Conservation (phyloP, 2,888 invertebrate genomes). For the Dolichopus griseipennis region DNA sequence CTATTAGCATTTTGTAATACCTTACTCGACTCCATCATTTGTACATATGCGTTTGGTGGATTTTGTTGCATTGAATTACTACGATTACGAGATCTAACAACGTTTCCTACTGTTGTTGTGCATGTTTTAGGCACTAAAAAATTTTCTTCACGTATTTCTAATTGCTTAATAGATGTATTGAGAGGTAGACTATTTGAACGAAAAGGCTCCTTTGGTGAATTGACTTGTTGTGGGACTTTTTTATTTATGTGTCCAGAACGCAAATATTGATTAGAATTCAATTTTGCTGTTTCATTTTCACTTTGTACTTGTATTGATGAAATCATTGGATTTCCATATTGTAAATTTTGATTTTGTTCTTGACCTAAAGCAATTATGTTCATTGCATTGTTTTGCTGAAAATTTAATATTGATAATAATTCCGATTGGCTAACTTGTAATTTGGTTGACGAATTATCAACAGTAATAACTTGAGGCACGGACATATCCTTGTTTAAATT, state of each 20-base stretch:
- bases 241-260: background rate
- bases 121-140: constrained; percentile 40
- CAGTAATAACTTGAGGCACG: background rate
- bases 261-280: background rate
- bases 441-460: background rate
- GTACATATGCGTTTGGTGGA: background rate
- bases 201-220: constrained; percentile 47
- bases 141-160: constrained; percentile 32
- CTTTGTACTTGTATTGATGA: background rate
- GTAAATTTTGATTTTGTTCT: background rate
- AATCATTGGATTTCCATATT: background rate
- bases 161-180: constrained; percentile 47
- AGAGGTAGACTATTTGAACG: constrained; percentile 55
- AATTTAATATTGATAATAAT: background rate
- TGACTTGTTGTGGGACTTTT: constrained; percentile 22
- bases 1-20: constrained; percentile 66
- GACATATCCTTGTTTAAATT: background rate
- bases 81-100: constrained; percentile 19
- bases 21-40: constrained; percentile 36
- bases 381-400: background rate
- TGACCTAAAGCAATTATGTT: background rate
- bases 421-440: background rate
- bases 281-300: background rate
- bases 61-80: constrained; percentile 26
- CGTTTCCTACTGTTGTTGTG: constrained; percentile 17